phyloP scores from a whole-genome alignment of 2,888 invertebrate genomes.

The Tetragonula carbonaria region DNA sequence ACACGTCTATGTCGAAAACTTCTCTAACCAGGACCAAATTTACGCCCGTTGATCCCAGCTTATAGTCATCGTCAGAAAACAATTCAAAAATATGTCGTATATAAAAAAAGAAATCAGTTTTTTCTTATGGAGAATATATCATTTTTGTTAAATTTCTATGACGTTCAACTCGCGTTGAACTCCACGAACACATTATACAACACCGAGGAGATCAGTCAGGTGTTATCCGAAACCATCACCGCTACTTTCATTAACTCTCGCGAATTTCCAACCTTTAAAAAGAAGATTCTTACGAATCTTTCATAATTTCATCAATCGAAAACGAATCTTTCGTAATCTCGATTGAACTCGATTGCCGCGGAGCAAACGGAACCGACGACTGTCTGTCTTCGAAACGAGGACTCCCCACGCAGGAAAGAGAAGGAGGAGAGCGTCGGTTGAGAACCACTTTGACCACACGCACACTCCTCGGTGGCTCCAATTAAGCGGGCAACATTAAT shows the following conservation, averaged over 20 bases:
- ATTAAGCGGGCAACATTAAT: conserved; percentile 84
- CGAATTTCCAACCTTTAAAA: neutral
- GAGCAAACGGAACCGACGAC: neutral
- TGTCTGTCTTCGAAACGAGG: neutral
- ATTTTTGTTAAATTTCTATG: neutral
- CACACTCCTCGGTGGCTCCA: conserved; percentile 82
- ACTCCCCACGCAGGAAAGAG: neutral
- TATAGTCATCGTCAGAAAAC: no score
- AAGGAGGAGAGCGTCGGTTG: conserved; percentile 62
- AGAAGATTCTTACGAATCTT: no score
- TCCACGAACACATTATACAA: neutral
- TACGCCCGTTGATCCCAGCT: no score
- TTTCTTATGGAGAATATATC: no score
- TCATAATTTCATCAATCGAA: no score
- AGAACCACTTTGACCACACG: conserved; percentile 82
- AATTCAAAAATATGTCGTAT: no score
- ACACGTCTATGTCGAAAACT: no score
- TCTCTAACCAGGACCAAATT: no score
- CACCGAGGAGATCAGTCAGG: neutral
- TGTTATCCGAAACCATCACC: neutral
- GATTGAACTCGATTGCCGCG: neutral
- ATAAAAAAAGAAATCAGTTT: no score
- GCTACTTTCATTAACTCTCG: neutral
- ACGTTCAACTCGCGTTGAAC: neutral
- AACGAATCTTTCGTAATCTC: neutral